phyloP scores from a whole-genome alignment of 1,140 invertebrate species.

The Ctenoplectra terminalis region DNA sequence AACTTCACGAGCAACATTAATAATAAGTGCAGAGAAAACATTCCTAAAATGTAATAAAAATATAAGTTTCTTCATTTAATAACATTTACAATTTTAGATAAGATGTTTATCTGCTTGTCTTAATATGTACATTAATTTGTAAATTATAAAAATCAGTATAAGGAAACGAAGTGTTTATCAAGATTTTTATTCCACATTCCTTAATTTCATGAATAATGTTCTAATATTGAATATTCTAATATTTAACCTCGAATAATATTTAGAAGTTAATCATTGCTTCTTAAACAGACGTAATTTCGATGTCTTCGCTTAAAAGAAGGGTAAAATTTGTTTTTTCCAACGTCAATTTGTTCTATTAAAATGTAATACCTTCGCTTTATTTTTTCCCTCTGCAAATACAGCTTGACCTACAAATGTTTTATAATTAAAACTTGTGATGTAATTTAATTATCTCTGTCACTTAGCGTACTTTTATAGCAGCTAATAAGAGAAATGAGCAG shows the following conservation, averaged over 20 bases:
- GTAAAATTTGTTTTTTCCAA: not conserved
- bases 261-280: not conserved
- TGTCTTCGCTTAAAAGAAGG: not conserved
- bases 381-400: not conserved
- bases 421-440: not conserved
- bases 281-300: not conserved
- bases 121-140: no score
- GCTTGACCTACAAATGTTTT: not conserved
- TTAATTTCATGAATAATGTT: not conserved
- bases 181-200: not conserved
- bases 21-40: no score
- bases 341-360: not conserved
- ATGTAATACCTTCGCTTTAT: not conserved
- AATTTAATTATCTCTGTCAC: slow-evolving; percentile 6
- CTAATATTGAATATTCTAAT: not conserved
- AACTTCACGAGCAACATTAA: no score
- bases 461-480: not conserved
- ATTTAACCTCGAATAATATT: not conserved
- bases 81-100: no score
- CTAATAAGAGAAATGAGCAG: no score
- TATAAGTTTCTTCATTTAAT: no score
- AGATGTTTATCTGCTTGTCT: no score
- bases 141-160: no score
- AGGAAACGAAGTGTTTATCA: no score
- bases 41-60: no score